phyloP scores from a whole-genome alignment of 2,113 vertebrate species.

The Oryzias curvinotus region DNA sequence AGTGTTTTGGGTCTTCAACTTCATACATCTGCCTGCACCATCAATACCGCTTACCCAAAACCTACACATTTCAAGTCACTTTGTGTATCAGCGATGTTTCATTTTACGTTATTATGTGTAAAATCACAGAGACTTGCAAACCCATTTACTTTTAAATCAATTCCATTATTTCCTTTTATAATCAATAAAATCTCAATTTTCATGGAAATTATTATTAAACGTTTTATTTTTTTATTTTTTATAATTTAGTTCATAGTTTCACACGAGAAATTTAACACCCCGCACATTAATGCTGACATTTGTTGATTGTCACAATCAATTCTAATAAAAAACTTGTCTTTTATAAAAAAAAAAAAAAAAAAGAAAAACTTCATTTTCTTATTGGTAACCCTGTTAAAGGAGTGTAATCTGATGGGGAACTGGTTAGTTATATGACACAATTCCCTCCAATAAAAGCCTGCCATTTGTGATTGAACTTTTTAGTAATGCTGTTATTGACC shows the following conservation, averaged over 20 bases:
- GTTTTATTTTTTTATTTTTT: too few species aligned
- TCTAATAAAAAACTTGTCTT: not conserved
- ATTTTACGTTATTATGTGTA: conserved; percentile 41
- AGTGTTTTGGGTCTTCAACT: conserved; percentile 36
- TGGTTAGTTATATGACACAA: conserved; percentile 23
- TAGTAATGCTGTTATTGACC: not conserved
- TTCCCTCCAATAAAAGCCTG: conserved; percentile 30
- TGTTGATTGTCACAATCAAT: too few species aligned
- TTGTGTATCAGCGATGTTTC: conserved; percentile 58
- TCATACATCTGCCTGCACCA: conserved; percentile 27
- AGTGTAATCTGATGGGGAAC: conserved; percentile 27
- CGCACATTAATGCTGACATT: conserved; percentile 23
- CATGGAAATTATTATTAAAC: too few species aligned
- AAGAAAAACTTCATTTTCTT: conserved; percentile 21
- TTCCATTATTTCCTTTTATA: too few species aligned
- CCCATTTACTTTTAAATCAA: too few species aligned
- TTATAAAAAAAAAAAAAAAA: not conserved
- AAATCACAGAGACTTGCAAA: conserved; percentile 39
- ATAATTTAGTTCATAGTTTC: too few species aligned
- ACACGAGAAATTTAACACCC: not conserved
- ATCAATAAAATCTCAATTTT: too few species aligned
- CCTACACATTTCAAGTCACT: conserved; percentile 39
- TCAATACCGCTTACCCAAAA: conserved; percentile 8
- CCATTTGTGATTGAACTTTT: conserved; percentile 20
- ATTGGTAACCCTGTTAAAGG: conserved; percentile 11